Evolutionary conservation across 2,888 invertebrate species (phyloP).

Genomic region (Eutolmus rufibarbis): DNA sequence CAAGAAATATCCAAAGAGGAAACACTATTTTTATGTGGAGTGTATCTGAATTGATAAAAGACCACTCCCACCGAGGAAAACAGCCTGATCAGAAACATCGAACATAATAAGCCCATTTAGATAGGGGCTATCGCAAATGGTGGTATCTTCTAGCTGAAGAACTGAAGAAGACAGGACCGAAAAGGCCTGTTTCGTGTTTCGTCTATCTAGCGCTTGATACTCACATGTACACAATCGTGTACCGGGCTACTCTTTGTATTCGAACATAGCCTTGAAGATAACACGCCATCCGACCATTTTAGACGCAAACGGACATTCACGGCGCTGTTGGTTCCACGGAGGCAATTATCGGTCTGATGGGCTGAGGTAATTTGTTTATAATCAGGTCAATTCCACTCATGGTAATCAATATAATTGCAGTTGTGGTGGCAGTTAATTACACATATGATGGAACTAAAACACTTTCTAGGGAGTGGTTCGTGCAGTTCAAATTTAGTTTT

Average conservation of each 20-base stretch:
- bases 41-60: neutral
- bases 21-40: constrained; percentile 6
- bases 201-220: constrained; percentile 20
- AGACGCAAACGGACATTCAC: neutral
- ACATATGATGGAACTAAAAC: neutral
- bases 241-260: constrained; percentile 29
- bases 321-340: neutral
- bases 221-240: constrained; percentile 30
- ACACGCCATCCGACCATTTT: constrained; percentile 16
- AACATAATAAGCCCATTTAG: constrained; percentile 40
- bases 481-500: neutral
- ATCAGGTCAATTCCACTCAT: neutral
- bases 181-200: neutral
- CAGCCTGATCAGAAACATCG: constrained; percentile 28
- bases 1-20: neutral
- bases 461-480: neutral
- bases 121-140: constrained; percentile 23
- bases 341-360: neutral
- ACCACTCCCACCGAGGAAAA: constrained; percentile 9
- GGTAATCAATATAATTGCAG: neutral
- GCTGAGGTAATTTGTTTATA: neutral
- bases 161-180: neutral
- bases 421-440: neutral
- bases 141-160: neutral
- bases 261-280: constrained; percentile 22